phyloP scores from a whole-genome alignment of 2,888 invertebrate species.

The Chaetogeoica ovagalla region DNA sequence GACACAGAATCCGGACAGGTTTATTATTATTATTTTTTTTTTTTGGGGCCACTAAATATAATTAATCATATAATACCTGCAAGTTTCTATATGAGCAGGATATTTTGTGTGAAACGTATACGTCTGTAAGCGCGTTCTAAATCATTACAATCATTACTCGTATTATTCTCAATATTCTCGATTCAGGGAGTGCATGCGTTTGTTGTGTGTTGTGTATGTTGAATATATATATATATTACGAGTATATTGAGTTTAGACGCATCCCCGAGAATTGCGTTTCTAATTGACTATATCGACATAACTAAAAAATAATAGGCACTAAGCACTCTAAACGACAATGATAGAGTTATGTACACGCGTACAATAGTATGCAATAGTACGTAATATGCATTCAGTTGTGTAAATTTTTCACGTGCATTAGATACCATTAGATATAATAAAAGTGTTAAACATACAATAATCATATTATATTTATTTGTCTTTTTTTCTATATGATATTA shows the following conservation, averaged over 20 bases:
- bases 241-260: background rate
- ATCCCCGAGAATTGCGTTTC: slow-evolving; percentile 21
- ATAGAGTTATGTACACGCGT: slow-evolving; percentile 16
- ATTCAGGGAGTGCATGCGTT: background rate
- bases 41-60: too few relatives aligned
- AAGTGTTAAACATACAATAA: slow-evolving; percentile 3
- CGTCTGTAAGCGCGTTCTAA: slow-evolving; percentile 26
- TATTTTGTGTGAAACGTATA: slow-evolving; percentile 7
- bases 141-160: background rate
- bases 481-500: slow-evolving; percentile 10
- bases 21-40: too few relatives aligned
- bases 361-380: background rate
- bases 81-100: too few relatives aligned
- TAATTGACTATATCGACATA: slow-evolving; percentile 18
- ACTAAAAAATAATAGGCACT: slow-evolving; percentile 43
- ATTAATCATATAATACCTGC: too few relatives aligned
- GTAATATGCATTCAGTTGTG: slow-evolving; percentile 24
- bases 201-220: slow-evolving; percentile 10
- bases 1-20: too few relatives aligned
- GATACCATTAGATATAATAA: slow-evolving; percentile 1
- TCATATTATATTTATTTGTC: slow-evolving; percentile 12
- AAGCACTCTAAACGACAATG: slow-evolving; percentile 32
- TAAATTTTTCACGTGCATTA: slow-evolving; percentile 36
- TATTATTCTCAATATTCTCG: slow-evolving; percentile 19
- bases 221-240: too few relatives aligned